A percentile compares a stretch with the other conserved stretches of the same genome.
Evolutionary conservation across 2,888 invertebrate genomes (phyloP).

Genomic region (Calliscelio sp.): DNA sequence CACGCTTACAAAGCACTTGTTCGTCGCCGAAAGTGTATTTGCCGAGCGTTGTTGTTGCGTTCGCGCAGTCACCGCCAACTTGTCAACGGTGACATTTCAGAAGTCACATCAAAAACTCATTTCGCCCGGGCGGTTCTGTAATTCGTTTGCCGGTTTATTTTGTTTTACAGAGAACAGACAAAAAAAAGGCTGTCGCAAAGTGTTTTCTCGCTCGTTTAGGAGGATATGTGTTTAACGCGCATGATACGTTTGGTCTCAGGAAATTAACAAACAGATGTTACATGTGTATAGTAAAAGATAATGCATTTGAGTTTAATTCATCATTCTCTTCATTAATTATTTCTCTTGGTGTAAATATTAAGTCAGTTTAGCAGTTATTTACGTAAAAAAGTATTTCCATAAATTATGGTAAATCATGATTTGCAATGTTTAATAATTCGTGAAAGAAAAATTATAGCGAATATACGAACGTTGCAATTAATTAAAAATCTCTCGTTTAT

Average conservation of each 20-base stretch:
- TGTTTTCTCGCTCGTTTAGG: not conserved
- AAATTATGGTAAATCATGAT: too few relatives aligned
- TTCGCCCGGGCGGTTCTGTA: not conserved
- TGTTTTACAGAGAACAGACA: not conserved
- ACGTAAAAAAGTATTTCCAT: too few relatives aligned
- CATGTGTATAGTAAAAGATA: too few relatives aligned
- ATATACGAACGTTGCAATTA: too few relatives aligned
- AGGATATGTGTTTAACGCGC: too few relatives aligned
- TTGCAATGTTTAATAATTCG: too few relatives aligned
- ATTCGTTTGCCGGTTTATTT: not conserved
- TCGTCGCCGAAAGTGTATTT: slow-evolving; percentile 31
- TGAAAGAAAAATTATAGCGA: too few relatives aligned
- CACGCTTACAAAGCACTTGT: slow-evolving; percentile 34
- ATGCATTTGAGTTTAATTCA: too few relatives aligned
- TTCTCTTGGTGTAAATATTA: too few relatives aligned
- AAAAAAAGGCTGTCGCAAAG: not conserved
- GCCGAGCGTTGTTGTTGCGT: slow-evolving; percentile 9
- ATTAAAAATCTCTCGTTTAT: too few relatives aligned
- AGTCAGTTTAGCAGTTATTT: too few relatives aligned
- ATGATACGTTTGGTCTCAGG: not conserved
- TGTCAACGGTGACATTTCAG: slow-evolving; percentile 39
- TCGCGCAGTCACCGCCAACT: slow-evolving; percentile 26
- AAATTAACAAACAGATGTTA: not conserved
- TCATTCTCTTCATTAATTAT: too few relatives aligned
- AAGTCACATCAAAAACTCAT: slow-evolving; percentile 41